A percentile compares a stretch with the other conserved stretches of the same genome.
Conservation (phyloP, 2,888 invertebrate genomes). For the Rotaria magnacalcarata region DNA sequence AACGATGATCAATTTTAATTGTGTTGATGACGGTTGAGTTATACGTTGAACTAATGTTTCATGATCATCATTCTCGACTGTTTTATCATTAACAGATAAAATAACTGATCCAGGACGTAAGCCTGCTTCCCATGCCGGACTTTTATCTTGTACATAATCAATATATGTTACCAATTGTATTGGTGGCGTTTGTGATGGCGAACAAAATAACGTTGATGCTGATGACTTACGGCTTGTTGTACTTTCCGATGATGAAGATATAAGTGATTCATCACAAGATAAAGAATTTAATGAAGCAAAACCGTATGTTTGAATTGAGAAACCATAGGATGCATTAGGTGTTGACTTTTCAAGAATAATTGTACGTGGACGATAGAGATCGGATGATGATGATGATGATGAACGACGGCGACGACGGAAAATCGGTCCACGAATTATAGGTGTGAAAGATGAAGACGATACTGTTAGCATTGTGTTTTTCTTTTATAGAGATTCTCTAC, state of each 20-base stretch:
- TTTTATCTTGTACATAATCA: neutral
- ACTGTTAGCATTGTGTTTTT: neutral
- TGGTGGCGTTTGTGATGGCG: neutral
- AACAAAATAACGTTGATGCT: neutral
- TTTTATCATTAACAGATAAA: slow-evolving; percentile 12
- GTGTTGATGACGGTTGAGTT: neutral
- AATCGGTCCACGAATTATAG: neutral
- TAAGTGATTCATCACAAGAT: neutral
- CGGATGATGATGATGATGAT: neutral
- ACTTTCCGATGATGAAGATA: neutral
- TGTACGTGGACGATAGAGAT: slow-evolving; percentile 28
- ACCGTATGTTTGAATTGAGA: slow-evolving; percentile 32
- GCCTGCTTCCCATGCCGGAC: slow-evolving; percentile 12
- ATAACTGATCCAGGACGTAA: slow-evolving; percentile 4
- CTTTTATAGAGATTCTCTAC: too few relatives aligned
- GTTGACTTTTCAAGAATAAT: neutral
- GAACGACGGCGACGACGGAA: neutral
- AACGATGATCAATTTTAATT: neutral
- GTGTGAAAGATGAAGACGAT: neutral
- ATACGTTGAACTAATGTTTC: slow-evolving; percentile 9
- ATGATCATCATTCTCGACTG: slow-evolving; percentile 27
- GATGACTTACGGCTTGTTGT: neutral
- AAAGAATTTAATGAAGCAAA: neutral
- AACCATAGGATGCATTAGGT: neutral
- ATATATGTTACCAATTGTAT: slow-evolving; percentile 6